phyloP scores from a whole-genome alignment of 2,888 invertebrate species.

The Drosophila mercatorum region DNA sequence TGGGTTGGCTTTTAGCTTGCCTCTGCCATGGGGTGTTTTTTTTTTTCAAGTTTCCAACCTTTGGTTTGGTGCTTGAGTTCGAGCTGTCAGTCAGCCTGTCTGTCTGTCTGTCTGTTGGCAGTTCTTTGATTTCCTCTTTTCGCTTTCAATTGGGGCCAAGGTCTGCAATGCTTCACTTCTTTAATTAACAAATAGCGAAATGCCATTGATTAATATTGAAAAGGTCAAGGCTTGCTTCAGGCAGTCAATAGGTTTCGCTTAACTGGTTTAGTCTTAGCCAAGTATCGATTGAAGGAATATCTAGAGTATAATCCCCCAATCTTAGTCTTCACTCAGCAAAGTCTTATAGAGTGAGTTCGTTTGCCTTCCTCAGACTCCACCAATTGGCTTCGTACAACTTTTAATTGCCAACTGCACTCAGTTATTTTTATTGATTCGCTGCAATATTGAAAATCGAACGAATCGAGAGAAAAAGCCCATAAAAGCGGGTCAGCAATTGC shows the following conservation, averaged over 20 bases:
- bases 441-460: conserved; percentile 32
- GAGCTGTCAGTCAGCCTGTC: not conserved
- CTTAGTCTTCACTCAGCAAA: not conserved
- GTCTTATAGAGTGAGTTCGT: not conserved
- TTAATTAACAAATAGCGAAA: conserved; percentile 46
- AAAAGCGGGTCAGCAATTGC: conserved; percentile 39
- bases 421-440: conserved; percentile 52
- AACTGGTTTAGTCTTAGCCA: conserved; percentile 25
- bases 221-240: conserved; percentile 45
- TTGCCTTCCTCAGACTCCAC: conserved; percentile 1
- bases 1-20: conserved; percentile 7
- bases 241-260: conserved; percentile 26
- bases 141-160: conserved; percentile 64
- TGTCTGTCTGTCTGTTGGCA: not conserved
- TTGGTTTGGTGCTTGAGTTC: not conserved
- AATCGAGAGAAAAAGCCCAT: conserved; percentile 25
- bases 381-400: conserved; percentile 5
- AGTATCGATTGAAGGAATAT: not conserved
- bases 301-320: not conserved
- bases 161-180: conserved; percentile 42
- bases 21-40: conserved; percentile 25
- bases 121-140: conserved; percentile 22
- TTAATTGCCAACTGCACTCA: conserved; percentile 31
- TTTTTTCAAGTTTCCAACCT: conserved; percentile 26
- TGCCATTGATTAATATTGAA: conserved; percentile 19